A percentile compares a stretch with the other conserved stretches of the same genome.
phyloP scores from a whole-genome alignment of 2,797 vertebrate genomes.

The Pangasius macronema region DNA sequence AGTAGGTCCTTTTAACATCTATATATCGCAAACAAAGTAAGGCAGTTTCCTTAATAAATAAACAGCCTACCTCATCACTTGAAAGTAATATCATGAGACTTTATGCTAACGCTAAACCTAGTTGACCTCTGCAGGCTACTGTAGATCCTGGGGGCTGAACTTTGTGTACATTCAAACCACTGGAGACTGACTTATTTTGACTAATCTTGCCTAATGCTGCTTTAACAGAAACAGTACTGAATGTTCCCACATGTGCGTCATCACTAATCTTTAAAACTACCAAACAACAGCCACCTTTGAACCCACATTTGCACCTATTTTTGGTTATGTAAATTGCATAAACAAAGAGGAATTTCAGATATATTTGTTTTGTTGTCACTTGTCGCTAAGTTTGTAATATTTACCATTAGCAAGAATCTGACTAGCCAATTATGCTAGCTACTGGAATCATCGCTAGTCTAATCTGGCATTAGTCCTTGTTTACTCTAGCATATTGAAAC shows the following conservation, averaged over 20 bases:
- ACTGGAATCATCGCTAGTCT: not conserved
- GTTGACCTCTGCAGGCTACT: not conserved
- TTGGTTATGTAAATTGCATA: constrained; percentile 22
- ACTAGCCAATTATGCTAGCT: not conserved
- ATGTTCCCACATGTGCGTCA: constrained; percentile 7
- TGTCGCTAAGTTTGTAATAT: not conserved
- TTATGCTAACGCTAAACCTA: not conserved
- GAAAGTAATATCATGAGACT: not conserved
- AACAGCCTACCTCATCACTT: not conserved
- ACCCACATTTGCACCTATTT: constrained; percentile 5
- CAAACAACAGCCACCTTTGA: not conserved
- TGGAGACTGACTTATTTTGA: constrained; percentile 25
- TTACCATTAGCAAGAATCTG: not conserved
- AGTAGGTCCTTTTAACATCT: not conserved
- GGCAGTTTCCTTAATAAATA: not conserved
- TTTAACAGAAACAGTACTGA: constrained; percentile 9
- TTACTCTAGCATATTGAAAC: no score
- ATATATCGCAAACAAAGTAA: not conserved
- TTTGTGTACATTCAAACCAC: constrained; percentile 22
- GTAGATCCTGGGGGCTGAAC: not conserved
- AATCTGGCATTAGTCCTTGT: not conserved
- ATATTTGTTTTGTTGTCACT: constrained; percentile 18
- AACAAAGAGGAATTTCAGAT: constrained; percentile 16
- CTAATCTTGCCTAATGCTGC: not conserved
- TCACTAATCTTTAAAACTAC: not conserved